Base-by-base conservation (phyloP, 2,888 invertebrate genomes). In the Pasiphila rectangulata region DNA sequence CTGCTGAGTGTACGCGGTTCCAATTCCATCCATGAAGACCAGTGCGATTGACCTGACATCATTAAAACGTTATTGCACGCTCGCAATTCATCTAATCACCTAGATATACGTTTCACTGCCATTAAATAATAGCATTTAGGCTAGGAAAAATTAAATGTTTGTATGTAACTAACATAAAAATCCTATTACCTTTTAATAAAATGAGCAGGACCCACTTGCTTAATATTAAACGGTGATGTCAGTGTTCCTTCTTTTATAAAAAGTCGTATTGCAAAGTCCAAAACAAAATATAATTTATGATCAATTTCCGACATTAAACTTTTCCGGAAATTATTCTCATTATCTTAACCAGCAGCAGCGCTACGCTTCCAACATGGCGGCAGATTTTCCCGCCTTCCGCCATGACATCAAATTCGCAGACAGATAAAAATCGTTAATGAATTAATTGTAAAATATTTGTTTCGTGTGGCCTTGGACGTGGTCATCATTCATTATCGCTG, bases 401-500 rank as follows among this genome's bases (percentile, higher is more conserved):
- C 39, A 44, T 40, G 35, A 36, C 34, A 43, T 43, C 43, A 49
- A 48, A 43, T 52, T 41, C 35, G 41, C 41, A 39, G 36, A 42
- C 40, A 54, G 57, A 57, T 56, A 56, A 47, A 43, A 54, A 58
- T 62, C 57, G 53, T 55, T 66, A 64, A 70, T 68, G 69, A 78
- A 72, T 76, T 79, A 80, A 81, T 78, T 79, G 76, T 72, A 62
- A 48, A 53, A 49, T 53, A 53, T 76, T 80, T 83, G 77, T 83
- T 78, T 72, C 62, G 63, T 61, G 71, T 81, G 82, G 76, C 87
- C 87, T 87, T 87, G 82, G 60, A 60, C 55, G 75, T 74, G 81
- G 76, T 79, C 79, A 83, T 79, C 75, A 72, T 60, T 75, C 72
- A 75, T 76, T 72, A 76, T 71, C 67, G 60, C 74, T 70, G 85